phyloP scores from a whole-genome alignment of 2,113 vertebrate genomes.

The Notothenia coriiceps region DNA sequence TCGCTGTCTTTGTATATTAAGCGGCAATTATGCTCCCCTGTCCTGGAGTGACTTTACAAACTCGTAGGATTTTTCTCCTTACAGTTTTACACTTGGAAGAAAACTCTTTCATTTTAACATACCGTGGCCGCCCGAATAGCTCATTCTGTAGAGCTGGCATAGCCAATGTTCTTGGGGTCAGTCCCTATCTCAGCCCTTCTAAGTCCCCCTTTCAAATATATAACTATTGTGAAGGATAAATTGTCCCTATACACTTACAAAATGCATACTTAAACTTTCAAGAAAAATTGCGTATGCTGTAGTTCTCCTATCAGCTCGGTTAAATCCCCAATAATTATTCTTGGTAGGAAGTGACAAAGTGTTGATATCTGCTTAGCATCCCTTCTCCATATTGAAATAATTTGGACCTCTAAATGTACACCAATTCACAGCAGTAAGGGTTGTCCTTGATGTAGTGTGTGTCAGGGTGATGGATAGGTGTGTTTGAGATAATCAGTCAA shows the following conservation, averaged over 20 bases:
- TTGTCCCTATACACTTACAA: too few relatives aligned
- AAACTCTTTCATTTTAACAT: neutral
- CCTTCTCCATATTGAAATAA: neutral
- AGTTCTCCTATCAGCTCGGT: neutral
- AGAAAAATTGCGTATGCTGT: neutral
- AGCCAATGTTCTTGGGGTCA: too few relatives aligned
- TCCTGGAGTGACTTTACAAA: neutral
- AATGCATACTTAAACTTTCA: too few relatives aligned
- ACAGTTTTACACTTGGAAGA: neutral
- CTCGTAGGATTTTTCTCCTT: neutral
- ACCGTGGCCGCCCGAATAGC: too few relatives aligned
- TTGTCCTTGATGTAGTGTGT: neutral
- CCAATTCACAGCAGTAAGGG: too few relatives aligned
- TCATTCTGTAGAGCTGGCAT: too few relatives aligned
- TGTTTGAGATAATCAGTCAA: neutral
- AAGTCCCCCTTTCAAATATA: too few relatives aligned
- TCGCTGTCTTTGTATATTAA: conserved; percentile 19
- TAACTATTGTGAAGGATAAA: too few relatives aligned
- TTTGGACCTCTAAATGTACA: neutral
- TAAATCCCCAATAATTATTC: neutral
- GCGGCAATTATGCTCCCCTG: neutral
- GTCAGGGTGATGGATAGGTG: neutral
- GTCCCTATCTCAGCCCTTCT: too few relatives aligned
- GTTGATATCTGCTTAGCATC: neutral
- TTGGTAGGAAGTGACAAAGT: neutral